phyloP scores from a whole-genome alignment of 2,797 vertebrate species.

The Anguilla marmorata region DNA sequence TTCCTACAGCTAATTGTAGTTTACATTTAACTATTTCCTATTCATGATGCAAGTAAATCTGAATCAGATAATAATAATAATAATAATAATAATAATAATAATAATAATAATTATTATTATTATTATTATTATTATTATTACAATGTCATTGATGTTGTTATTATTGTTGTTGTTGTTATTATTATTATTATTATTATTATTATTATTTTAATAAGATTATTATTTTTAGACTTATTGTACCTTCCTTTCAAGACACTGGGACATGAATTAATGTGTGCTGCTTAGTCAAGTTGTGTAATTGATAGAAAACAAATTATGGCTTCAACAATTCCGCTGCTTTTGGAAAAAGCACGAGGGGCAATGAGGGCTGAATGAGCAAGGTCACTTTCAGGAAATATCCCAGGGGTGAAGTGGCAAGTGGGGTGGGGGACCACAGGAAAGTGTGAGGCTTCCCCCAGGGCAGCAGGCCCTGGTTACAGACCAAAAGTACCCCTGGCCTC shows the following conservation, averaged over 20 bases:
- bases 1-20: background rate
- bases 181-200: background rate
- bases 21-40: background rate
- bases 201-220: background rate
- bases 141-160: background rate
- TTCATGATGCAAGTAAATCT: background rate
- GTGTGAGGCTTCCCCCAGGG: conserved; percentile 6
- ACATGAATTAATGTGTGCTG: background rate
- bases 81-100: too few species aligned
- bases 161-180: background rate
- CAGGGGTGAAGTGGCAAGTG: conserved; percentile 1
- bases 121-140: too few species aligned
- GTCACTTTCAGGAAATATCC: conserved; percentile 1
- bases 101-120: too few species aligned
- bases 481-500: background rate
- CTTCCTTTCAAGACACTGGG: background rate
- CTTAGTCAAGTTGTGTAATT: background rate
- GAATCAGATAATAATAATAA: background rate
- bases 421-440: background rate
- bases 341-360: background rate
- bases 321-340: background rate
- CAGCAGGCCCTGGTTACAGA: conserved; percentile 10
- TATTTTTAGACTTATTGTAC: background rate
- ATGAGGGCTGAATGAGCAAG: background rate
- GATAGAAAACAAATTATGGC: background rate